A percentile compares a stretch with the other conserved stretches of the same genome.
phyloP scores from a whole-genome alignment of 2,888 invertebrate species.

The Sceliomorpha sp. region DNA sequence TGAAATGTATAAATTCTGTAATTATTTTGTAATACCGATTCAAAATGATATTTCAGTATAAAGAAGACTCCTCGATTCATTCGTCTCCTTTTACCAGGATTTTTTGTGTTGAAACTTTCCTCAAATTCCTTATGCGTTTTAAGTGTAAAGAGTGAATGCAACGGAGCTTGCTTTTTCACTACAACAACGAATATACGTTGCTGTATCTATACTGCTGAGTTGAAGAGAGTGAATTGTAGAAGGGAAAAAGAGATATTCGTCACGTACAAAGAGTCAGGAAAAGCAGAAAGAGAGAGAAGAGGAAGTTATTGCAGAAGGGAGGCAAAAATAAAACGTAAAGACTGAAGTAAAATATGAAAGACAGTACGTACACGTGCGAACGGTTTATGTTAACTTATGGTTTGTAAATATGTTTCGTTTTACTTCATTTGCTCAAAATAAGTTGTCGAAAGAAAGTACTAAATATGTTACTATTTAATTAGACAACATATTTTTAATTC shows the following conservation, averaged over 20 bases:
- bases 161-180: slow-evolving; percentile 26
- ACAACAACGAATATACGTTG: slow-evolving; percentile 31
- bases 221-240: slow-evolving; percentile 15
- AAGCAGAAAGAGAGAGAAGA: neutral
- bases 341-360: too few species aligned
- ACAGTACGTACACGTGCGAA: too few species aligned
- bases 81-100: slow-evolving; percentile 13
- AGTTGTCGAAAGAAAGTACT: too few species aligned
- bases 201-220: slow-evolving; percentile 22
- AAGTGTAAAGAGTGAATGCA: slow-evolving; percentile 33
- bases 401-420: too few species aligned
- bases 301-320: too few species aligned
- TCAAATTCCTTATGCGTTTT: slow-evolving; percentile 34
- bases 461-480: too few species aligned
- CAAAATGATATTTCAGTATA: slow-evolving; percentile 15
- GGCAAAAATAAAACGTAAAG: too few species aligned
- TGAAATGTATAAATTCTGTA: too few species aligned
- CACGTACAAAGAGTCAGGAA: slow-evolving; percentile 25
- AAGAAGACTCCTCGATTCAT: slow-evolving; percentile 20
- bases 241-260: slow-evolving; percentile 37
- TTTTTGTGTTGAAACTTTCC: slow-evolving; percentile 21
- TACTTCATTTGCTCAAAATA: too few species aligned
- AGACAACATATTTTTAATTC: too few species aligned
- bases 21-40: slow-evolving; percentile 3
- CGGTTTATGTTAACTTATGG: too few species aligned